Evolutionary conservation across 2,888 invertebrate species (phyloP).

Genomic region (Parnassius apollo): DNA sequence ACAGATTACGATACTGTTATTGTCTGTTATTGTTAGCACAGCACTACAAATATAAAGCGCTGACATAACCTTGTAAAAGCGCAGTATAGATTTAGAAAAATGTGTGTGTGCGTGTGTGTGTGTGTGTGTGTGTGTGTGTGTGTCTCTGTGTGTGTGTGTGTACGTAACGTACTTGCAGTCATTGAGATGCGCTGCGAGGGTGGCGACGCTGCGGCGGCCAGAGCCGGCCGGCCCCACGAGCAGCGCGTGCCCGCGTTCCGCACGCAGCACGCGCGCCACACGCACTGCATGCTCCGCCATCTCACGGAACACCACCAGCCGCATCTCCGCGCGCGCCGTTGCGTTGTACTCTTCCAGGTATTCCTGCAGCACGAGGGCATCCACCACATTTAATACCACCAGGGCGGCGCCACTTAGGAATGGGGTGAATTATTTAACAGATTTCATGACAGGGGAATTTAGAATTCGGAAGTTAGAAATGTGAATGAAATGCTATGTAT

Average conservation of each 20-base stretch:
- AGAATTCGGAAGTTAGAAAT: too few relatives aligned
- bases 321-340: constrained; percentile 88
- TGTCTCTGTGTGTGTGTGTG: not conserved
- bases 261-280: constrained; percentile 90
- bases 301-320: constrained; percentile 92
- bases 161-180: constrained; percentile 84
- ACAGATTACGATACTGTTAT: too few relatives aligned
- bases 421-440: too few relatives aligned
- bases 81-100: too few relatives aligned
- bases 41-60: too few relatives aligned
- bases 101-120: too few relatives aligned
- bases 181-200: constrained; percentile 91
- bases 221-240: constrained; percentile 95
- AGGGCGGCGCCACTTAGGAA: too few relatives aligned
- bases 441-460: too few relatives aligned
- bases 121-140: not conserved
- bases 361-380: constrained; percentile 75
- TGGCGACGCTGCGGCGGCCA: constrained; percentile 93
- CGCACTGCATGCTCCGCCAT: constrained; percentile 94
- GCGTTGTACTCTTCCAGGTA: constrained; percentile 93
- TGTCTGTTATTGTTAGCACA: too few relatives aligned
- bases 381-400: too few relatives aligned
- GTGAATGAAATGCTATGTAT: too few relatives aligned
- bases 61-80: too few relatives aligned
- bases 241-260: constrained; percentile 95